These are phyloP conservation scores for Kryptolebias marmoratus DNA, from an alignment of 2,113 vertebrate species.

Conservation along the genomic window DNA sequence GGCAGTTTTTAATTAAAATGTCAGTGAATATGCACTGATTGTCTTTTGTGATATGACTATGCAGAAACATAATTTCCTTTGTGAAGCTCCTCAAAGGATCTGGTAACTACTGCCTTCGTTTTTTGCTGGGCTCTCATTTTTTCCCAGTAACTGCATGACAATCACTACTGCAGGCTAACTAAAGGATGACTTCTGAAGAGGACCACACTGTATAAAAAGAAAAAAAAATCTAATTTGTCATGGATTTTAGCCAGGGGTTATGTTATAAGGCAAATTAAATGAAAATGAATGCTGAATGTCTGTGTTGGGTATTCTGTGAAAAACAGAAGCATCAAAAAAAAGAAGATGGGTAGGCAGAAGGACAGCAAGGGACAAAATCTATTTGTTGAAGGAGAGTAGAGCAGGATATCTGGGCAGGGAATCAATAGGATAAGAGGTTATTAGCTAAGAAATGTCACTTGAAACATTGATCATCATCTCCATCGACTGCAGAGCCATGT, in stretches of 20 bases:
- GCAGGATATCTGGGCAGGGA: conserved; percentile 61
- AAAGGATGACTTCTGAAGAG: conserved; percentile 58
- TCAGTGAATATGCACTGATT: conserved; percentile 54
- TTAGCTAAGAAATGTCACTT: conserved; percentile 78
- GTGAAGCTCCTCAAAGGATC: conserved; percentile 49
- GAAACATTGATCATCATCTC: conserved; percentile 77
- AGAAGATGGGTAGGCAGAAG: conserved; percentile 42
- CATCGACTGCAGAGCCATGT: conserved; percentile 64
- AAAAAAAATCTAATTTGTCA: conserved; percentile 46
- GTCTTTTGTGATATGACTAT: conserved; percentile 53
- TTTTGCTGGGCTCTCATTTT: conserved; percentile 23
- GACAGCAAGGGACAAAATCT: conserved; percentile 58
- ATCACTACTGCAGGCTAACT: conserved; percentile 44
- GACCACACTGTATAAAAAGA: conserved; percentile 9
- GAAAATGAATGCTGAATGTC: conserved; percentile 7
- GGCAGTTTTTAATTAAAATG: conserved; percentile 65
- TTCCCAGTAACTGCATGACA: conserved; percentile 40
- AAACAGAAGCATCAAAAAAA: conserved; percentile 40
- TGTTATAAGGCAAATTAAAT: conserved; percentile 21
- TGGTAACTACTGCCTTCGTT: conserved; percentile 36
- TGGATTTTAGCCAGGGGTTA: conserved; percentile 32
- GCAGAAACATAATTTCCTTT: conserved; percentile 59
- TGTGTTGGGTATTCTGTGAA: conserved; percentile 33
- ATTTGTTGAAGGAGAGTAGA: conserved; percentile 69
- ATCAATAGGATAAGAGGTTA: conserved; percentile 80